Evolutionary conservation across 2,113 vertebrate species (phyloP), one percentile per base, ranked within the genome.

Genomic region (Ictalurus punctatus): DNA sequence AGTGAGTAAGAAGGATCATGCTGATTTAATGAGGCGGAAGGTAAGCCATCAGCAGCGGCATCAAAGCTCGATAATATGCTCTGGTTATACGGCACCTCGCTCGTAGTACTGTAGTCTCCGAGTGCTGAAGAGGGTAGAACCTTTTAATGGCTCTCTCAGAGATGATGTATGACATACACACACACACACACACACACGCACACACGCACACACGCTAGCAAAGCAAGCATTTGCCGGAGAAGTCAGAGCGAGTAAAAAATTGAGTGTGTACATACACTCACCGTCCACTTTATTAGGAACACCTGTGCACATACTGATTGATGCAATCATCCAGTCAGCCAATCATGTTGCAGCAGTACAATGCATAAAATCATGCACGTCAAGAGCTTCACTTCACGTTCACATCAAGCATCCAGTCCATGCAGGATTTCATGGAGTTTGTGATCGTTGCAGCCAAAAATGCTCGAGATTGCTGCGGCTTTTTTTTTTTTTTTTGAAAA

Each of bases 81-180:
- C 93, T 91, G 92, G 89, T 91, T 91, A 54, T 89, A 91, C 90
- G 21, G 88, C 52, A 71, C 76, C 90, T 85, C 89, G 90, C 92
- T 90, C 82, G 59, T 91, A 90, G 85, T 69, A 86, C 56, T n/a
- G 63, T 87, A 86, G 80, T 86, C 87, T 84, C 56, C 91, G 93
- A 93, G 86, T 92, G 92, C 93, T 93, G 93, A 92, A 92, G 86
- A 83, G 89, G 86, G 89, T 92, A 91, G 88, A 91, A 84, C 67
- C 85, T 90, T 63, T 90, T 93, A 93, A 94, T 94, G 91, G 92
- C 92, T 91, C 30, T 85, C 37, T 58, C 89, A 89, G 86, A 85
- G 92, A 89, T 92, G 91, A 52, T 17, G 63, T 85, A 78, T 65
- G 84, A 84, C 34, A 17, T 4, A 27, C 37, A 16, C 56, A 59